Evolutionary conservation across 30 jellyfish, hydroid and myxozoan species (phyloP).

Genomic region (Hydra vulgaris): DNA sequence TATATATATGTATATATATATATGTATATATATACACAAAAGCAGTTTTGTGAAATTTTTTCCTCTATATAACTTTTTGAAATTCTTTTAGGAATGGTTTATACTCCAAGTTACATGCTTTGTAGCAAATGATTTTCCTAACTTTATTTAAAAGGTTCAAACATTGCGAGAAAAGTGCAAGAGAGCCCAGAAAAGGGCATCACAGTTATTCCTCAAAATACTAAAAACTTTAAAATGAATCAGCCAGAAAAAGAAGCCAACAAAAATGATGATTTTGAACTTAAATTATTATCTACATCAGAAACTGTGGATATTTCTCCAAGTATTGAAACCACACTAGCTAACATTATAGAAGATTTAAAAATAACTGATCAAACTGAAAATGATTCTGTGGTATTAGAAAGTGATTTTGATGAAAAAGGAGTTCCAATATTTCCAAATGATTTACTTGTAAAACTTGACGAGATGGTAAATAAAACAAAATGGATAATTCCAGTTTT

Average conservation of each 20-base stretch:
- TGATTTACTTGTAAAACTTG: constrained; percentile 63
- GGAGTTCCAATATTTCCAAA: constrained; percentile 79
- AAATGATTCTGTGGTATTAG: constrained; percentile 19
- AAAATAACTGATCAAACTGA: constrained; percentile 22
- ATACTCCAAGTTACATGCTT: background rate
- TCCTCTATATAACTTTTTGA: background rate
- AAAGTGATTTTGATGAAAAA: constrained; percentile 73
- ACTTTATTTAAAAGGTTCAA: constrained; percentile 6
- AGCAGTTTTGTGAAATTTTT: no score
- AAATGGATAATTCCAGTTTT: constrained; percentile 92
- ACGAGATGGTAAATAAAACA: constrained; percentile 93
- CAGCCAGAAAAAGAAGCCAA: constrained; percentile 18
- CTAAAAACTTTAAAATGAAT: constrained; percentile 31
- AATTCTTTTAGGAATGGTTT: background rate
- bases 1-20: no score
- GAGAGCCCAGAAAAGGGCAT: constrained; percentile 89
- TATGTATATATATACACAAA: no score
- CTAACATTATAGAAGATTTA: constrained; percentile 17
- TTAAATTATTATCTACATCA: background rate
- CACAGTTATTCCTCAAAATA: constrained; percentile 74
- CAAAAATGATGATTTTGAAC: background rate
- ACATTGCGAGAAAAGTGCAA: constrained; percentile 90
- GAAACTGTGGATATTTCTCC: background rate
- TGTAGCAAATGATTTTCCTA: background rate
- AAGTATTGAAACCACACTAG: background rate